A percentile compares a stretch with the other conserved stretches of the same genome.
These are phyloP conservation scores for Cremastinae sp. DNA, from an alignment of 2,888 invertebrate species.

Conservation along the genomic window DNA sequence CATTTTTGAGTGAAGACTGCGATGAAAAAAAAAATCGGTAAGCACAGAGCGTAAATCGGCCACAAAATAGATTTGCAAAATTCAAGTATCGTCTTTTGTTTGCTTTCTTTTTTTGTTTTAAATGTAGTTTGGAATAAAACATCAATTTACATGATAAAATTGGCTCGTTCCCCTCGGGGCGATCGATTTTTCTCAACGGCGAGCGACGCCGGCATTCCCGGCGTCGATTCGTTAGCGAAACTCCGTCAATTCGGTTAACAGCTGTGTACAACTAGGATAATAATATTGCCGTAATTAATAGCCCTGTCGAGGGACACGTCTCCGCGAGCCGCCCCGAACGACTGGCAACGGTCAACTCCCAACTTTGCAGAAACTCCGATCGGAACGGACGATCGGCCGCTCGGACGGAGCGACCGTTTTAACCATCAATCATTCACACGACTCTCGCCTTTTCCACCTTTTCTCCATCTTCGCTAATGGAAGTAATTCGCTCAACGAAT, in stretches of 20 bases:
- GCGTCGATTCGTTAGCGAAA: constrained; percentile 3
- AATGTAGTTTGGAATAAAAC: too few species aligned
- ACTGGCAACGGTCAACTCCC: constrained; percentile 68
- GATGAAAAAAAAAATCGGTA: constrained; percentile 2
- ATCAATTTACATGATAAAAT: too few species aligned
- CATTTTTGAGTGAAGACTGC: not conserved
- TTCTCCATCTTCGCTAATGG: constrained; percentile 14
- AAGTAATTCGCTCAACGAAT: constrained; percentile 16
- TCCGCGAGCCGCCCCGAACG: constrained; percentile 64
- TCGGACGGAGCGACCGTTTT: not conserved
- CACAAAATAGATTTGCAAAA: not conserved
- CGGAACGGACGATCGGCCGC: not conserved
- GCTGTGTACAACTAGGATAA: constrained; percentile 74
- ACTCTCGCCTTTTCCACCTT: not conserved
- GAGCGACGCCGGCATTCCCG: not conserved
- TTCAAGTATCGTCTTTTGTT: too few species aligned
- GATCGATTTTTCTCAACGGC: too few species aligned
- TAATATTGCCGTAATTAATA: constrained; percentile 76
- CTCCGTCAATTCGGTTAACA: constrained; percentile 61
- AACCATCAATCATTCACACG: not conserved
- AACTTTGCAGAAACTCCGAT: constrained; percentile 49
- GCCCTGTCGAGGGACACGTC: constrained; percentile 63
- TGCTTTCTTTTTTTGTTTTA: too few species aligned
- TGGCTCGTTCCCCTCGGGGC: too few species aligned
- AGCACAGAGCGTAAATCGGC: constrained; percentile 6